These are phyloP conservation scores for Dicyrtomina minuta DNA, from an alignment of 2,888 invertebrate genomes.

Conservation along the genomic window DNA sequence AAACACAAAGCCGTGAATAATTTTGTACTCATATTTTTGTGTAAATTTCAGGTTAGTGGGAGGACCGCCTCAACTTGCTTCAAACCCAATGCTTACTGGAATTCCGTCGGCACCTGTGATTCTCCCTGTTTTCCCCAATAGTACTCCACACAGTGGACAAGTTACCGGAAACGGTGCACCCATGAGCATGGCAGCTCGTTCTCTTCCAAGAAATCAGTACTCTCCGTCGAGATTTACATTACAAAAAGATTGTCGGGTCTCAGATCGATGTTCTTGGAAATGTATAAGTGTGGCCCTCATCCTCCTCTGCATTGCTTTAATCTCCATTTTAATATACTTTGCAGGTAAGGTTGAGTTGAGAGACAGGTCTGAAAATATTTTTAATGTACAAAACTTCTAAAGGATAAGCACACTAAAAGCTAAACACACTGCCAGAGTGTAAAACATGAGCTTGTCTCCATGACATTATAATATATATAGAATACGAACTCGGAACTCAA, in stretches of 20 bases:
- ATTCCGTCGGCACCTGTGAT: conserved; percentile 66
- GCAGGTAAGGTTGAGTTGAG: conserved; percentile 73
- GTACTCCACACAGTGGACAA: conserved; percentile 63
- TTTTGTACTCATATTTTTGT: too few species aligned
- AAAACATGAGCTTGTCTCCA: too few species aligned
- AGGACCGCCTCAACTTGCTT: conserved; percentile 40
- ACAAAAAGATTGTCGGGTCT: conserved; percentile 80
- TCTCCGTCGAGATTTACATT: conserved; percentile 91
- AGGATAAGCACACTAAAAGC: too few species aligned
- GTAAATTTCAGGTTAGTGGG: conserved; percentile 51
- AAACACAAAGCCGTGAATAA: too few species aligned
- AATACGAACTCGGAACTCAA: too few species aligned
- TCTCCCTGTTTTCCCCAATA: conserved; percentile 84
- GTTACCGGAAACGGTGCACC: conserved; percentile 66
- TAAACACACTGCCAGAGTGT: too few species aligned
- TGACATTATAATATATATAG: too few species aligned
- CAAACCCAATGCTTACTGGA: conserved; percentile 42
- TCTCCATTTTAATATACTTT: conserved; percentile 92
- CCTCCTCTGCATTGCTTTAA: conserved; percentile 82
- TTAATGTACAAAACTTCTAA: too few species aligned
- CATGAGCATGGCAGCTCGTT: conserved; percentile 54
- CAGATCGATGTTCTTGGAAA: conserved; percentile 91
- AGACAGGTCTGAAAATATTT: not conserved
- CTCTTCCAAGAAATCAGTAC: conserved; percentile 72
- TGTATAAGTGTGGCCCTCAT: conserved; percentile 92